Conservation (phyloP, 1,140 invertebrate genomes). For the Drosophila subpulchrella region DNA sequence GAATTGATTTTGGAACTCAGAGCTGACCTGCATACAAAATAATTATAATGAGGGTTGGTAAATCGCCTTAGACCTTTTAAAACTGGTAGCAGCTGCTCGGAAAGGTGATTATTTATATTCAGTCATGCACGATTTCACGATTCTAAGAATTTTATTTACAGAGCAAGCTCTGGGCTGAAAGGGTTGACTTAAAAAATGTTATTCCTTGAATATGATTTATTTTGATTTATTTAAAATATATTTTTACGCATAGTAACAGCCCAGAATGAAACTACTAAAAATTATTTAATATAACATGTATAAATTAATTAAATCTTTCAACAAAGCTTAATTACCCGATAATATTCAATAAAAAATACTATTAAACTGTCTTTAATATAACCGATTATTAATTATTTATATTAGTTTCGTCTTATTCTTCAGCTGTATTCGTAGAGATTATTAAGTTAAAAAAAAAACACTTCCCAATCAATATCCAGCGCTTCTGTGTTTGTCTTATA, state of each 20-base stretch:
- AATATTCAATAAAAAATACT: too few relatives aligned
- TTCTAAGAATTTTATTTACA: neutral
- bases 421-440: too few relatives aligned
- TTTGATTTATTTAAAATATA: too few relatives aligned
- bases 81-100: conserved; percentile 6
- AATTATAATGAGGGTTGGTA: conserved; percentile 15
- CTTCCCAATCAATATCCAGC: conserved; percentile 11
- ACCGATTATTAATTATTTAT: neutral
- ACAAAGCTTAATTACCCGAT: too few relatives aligned
- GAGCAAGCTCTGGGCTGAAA: neutral
- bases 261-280: too few relatives aligned
- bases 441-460: neutral
- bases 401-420: neutral
- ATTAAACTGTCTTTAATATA: neutral
- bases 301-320: too few relatives aligned
- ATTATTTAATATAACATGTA: too few relatives aligned
- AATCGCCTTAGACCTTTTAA: neutral
- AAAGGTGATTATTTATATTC: neutral
- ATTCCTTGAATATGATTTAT: too few relatives aligned
- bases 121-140: neutral
- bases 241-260: too few relatives aligned
- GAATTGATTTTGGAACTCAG: conserved; percentile 13
- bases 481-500: conserved; percentile 3
- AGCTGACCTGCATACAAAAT: conserved; percentile 7
- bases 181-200: too few relatives aligned